Conservation (phyloP, 2,888 invertebrate species). For the Coecobrya sp. region DNA sequence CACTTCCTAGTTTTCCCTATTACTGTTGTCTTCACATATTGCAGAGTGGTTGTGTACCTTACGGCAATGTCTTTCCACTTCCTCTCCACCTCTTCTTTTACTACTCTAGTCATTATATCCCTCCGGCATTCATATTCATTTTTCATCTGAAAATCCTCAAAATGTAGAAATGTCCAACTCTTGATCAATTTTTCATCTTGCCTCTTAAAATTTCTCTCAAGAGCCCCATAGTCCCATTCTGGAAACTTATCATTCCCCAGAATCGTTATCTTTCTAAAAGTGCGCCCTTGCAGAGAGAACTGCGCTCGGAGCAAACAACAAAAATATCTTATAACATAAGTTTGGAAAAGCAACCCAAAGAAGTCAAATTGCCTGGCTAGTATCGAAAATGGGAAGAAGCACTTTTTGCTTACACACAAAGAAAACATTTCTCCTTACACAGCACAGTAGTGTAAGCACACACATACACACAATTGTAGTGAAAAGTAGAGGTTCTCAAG, state of each 20-base stretch:
- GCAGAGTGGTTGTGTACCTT: not conserved
- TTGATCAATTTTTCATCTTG: slow-evolving; percentile 77
- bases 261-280: slow-evolving; percentile 14
- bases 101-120: not conserved
- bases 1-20: not conserved
- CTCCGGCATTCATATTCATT: slow-evolving; percentile 60
- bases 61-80: not conserved
- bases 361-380: slow-evolving; percentile 23
- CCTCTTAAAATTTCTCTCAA: slow-evolving; percentile 63
- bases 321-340: slow-evolving; percentile 10
- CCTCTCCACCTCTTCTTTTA: not conserved
- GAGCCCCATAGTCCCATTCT: slow-evolving; percentile 55
- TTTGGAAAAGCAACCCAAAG: not conserved
- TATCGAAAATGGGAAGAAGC: slow-evolving; percentile 32
- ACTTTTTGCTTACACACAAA: slow-evolving; percentile 20
- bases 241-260: slow-evolving; percentile 60
- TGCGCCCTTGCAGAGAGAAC: not conserved
- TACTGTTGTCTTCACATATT: not conserved
- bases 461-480: slow-evolving; percentile 12
- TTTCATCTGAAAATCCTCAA: slow-evolving; percentile 71
- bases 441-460: not conserved
- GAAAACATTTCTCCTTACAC: slow-evolving; percentile 12
- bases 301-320: slow-evolving; percentile 2
- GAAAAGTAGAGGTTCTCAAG: slow-evolving; percentile 50
- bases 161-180: slow-evolving; percentile 69